These are phyloP conservation scores for Augochlora pura DNA, from an alignment of 1,140 invertebrate genomes.

Conservation along the genomic window DNA sequence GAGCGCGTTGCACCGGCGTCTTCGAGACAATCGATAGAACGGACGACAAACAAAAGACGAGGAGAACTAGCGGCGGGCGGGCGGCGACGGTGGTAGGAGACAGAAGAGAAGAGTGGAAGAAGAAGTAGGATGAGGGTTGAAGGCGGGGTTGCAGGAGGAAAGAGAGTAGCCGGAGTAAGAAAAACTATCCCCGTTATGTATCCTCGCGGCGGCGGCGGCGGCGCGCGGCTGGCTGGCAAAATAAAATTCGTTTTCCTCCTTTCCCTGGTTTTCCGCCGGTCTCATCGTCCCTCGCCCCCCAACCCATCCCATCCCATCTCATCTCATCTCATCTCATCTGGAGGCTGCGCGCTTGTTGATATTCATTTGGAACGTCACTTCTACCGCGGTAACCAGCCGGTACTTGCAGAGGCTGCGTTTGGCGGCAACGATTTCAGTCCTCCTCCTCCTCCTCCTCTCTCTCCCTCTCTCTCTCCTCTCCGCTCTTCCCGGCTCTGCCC, in stretches of 20 bases:
- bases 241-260: conserved; percentile 58
- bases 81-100: neutral
- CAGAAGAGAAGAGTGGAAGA: neutral
- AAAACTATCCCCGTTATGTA: conserved; percentile 50
- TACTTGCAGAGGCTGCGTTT: conserved; percentile 56
- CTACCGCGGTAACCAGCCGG: conserved; percentile 57
- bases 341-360: conserved; percentile 65
- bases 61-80: neutral
- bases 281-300: no score
- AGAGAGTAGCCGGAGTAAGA: conserved; percentile 5
- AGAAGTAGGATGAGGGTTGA: neutral
- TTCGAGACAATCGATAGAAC: conserved; percentile 8
- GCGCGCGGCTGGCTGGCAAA: conserved; percentile 56
- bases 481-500: no score
- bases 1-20: neutral
- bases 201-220: conserved; percentile 8
- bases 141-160: neutral
- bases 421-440: conserved; percentile 58
- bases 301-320: neutral
- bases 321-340: conserved; percentile 26
- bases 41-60: conserved; percentile 5
- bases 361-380: conserved; percentile 67
- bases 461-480: conserved; percentile 28
- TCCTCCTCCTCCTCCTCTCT: no score
- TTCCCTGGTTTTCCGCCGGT: neutral